Evolutionary conservation across 2,888 invertebrate genomes (phyloP), one percentile per base, ranked within the genome.

Genomic region (Idaea straminata): DNA sequence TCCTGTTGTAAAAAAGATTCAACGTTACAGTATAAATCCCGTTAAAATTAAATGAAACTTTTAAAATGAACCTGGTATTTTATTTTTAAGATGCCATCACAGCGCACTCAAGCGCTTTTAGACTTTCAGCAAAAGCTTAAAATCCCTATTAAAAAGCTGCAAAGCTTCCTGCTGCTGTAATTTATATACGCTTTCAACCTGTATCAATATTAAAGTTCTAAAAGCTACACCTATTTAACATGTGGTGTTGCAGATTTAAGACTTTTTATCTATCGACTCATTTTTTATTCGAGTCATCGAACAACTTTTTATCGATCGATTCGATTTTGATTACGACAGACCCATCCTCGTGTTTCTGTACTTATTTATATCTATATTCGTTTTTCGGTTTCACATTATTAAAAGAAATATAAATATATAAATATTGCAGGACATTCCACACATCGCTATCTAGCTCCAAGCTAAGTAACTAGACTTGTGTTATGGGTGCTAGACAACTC

Each of bases 81-180:
- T 13, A 47, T 47, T 47, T 47, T 47, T 47, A 47, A 47, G 47
- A 47, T 47, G 47, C 47, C 47, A 47, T 47, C 47, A 13, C 47
- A 13, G 47, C 47, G 47, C 47, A 58, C 58, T 16, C 58, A 16
- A 16, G 58, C 16, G 58, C 16, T 58, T 58, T 16, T 16, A 58
- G 58, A 16, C 58, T 58, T 16, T 6, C 58, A 15, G 15, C 58
- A 15, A 58, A 58, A 58, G 58, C 16, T 58, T 58, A 58, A 58
- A 58, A 58, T 15, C 58, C 6, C 16, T 58, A 58, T 58, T 16
- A 58, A 58, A 58, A 58, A 58, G 47, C 47, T 47, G 47, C 47
- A 47, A 47, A 47, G 47, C 47, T 47, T 47, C 47, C 47, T 47
- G 47, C 13, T 47, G 47, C 47, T 47, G 47, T 47, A 47, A 47